These are phyloP conservation scores for Nowickia ferox DNA, from an alignment of 2,888 invertebrate species.

Conservation along the genomic window DNA sequence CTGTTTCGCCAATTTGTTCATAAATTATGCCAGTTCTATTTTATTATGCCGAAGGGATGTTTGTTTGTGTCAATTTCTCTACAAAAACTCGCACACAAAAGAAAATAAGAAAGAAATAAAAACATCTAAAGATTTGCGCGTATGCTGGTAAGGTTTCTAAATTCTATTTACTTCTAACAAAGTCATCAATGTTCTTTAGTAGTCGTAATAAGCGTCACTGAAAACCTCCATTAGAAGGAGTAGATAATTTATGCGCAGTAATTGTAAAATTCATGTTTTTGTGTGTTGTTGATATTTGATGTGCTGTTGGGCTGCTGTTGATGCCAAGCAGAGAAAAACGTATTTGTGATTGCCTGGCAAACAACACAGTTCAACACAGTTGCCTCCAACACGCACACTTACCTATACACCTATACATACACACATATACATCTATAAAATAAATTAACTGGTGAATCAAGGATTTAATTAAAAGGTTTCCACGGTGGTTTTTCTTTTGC, in stretches of 20 bases:
- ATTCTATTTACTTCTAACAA: conserved; percentile 40
- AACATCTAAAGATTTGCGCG: not conserved
- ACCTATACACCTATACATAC: conserved; percentile 4
- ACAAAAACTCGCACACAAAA: conserved; percentile 18
- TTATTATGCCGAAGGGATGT: not conserved
- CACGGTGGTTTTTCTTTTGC: conserved; percentile 32
- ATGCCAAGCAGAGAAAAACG: conserved; percentile 6
- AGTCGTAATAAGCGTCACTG: not conserved
- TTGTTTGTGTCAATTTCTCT: conserved; percentile 37
- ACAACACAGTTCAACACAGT: conserved; percentile 22
- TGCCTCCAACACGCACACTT: not conserved
- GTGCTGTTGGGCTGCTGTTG: conserved; percentile 1
- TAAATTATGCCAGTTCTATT: conserved; percentile 45
- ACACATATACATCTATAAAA: conserved; percentile 41
- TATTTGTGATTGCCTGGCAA: conserved; percentile 41
- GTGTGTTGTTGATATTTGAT: conserved; percentile 36
- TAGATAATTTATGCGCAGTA: conserved; percentile 42
- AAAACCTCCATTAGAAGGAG: conserved; percentile 3
- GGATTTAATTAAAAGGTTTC: conserved; percentile 67
- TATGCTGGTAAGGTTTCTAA: not conserved
- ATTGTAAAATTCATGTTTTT: conserved; percentile 52
- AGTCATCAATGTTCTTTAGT: conserved; percentile 60
- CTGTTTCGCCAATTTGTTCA: conserved; percentile 27
- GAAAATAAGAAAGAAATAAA: not conserved
- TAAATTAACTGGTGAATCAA: conserved; percentile 67